Conservation (phyloP, 2,888 invertebrate species). For the Sussaba pulchella region DNA sequence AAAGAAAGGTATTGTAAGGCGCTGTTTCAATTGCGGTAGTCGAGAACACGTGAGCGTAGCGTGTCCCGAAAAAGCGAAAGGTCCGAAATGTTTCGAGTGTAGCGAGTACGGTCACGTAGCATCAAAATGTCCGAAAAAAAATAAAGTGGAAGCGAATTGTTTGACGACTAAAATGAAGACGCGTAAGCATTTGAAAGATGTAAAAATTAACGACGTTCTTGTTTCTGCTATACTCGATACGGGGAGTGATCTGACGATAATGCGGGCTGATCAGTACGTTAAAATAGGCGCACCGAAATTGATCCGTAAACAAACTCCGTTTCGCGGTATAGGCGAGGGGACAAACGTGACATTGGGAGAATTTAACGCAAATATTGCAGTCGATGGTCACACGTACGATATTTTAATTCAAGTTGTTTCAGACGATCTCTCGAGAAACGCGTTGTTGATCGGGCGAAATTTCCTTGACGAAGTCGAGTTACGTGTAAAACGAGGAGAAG, state of each 20-base stretch:
- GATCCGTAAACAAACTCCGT: too few relatives aligned
- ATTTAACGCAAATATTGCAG: too few relatives aligned
- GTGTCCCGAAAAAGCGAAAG: constrained; percentile 68
- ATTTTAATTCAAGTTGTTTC: constrained; percentile 20
- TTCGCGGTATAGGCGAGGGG: too few relatives aligned
- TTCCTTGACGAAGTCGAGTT: background rate
- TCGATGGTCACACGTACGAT: background rate
- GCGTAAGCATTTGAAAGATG: constrained; percentile 23
- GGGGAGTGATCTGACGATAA: constrained; percentile 29
- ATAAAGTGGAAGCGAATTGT: too few relatives aligned
- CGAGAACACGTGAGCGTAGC: constrained; percentile 25
- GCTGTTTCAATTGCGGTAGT: constrained; percentile 36
- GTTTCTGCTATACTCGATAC: constrained; percentile 25
- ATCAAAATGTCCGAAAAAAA: constrained; percentile 12
- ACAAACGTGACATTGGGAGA: too few relatives aligned
- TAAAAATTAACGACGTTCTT: constrained; percentile 23
- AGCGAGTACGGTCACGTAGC: constrained; percentile 72
- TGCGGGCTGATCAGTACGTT: constrained; percentile 21
- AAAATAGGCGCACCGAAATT: constrained; percentile 21
- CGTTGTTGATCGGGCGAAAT: constrained; percentile 14
- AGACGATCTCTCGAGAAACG: constrained; percentile 32
- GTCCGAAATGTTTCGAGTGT: constrained; percentile 73
- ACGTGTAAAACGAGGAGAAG: too few relatives aligned
- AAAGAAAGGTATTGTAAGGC: background rate
- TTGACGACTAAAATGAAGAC: constrained; percentile 4